Base-by-base conservation (phyloP, 2,113 vertebrate species). In the Onychorhynchus coronatus region DNA sequence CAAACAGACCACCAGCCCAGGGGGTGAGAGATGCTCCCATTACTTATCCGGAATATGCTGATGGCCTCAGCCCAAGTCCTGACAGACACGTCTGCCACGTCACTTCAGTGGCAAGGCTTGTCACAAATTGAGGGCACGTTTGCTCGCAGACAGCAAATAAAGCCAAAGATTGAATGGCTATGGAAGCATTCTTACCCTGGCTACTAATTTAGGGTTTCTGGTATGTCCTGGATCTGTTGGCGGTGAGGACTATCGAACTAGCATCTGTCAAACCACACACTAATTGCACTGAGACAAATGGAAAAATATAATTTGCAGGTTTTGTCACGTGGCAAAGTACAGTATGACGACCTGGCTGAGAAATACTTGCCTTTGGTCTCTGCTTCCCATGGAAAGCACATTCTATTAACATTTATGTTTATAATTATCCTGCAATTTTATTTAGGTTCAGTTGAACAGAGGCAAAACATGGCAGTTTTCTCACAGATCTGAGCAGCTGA, bases 401-500 rank as follows among this genome's bases (percentile, higher is more conserved):
- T 98, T 97, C 98, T 98, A 98, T 99, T 99, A 99, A 98, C 98
- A 98, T 99, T 98, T 98, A 98, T 99, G 98, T 99, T 98, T 98
- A 98, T 98, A 99, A 99, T 99, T 99, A 98, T 98, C 98, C 97
- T 98, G 98, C 97, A 97, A 96, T 98, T 98, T 98, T 98, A 98
- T 97, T 98, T 97, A 96, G 94, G 97, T 97, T 98, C 93, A 95
- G 95, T 98, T 98, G 98, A 98, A 97, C 97, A 96, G 96, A 97
- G 95, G 97, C 96, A 95, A 98, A 98, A 98, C 97, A 97, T 99
- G 99, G 98, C 98, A 98, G 97, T 96, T 98, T 99, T 99, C 99
- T 99, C 99, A 99, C 98, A 98, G 98, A 99, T 97, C 97, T 97
- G 83, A 98, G 98, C 99, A 99, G 99, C 99, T 99, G 99, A 99